Percentiles rank a stretch among this genome's conserved stretches.
Evolutionary conservation across 2,113 vertebrate genomes (phyloP).

Genomic region (Charadrius vociferus): DNA sequence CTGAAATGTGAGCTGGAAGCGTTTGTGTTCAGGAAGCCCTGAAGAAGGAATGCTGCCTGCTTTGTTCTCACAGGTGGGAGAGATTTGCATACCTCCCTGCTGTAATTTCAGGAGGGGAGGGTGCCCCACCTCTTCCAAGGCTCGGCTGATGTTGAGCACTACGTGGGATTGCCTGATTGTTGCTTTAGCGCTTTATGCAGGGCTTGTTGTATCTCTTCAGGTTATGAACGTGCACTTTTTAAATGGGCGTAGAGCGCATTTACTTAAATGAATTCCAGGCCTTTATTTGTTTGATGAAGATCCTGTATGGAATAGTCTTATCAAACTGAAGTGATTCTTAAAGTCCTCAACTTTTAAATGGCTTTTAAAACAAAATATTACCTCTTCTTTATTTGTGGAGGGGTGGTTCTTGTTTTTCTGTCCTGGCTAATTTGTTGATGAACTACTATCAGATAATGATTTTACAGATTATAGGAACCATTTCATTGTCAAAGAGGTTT

Average conservation of each 20-base stretch:
- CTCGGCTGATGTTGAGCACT: background rate
- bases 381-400: background rate
- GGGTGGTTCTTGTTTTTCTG: background rate
- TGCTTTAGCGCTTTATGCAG: background rate
- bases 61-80: conserved; percentile 31
- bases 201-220: background rate
- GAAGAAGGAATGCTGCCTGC: conserved; percentile 30
- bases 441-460: background rate
- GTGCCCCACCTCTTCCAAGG: background rate
- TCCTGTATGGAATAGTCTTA: background rate
- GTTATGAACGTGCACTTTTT: background rate
- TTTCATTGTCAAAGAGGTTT: background rate
- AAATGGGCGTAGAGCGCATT: background rate
- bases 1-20: background rate
- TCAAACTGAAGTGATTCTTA: background rate
- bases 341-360: background rate
- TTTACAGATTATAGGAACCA: background rate
- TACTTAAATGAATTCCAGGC: background rate
- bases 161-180: fast-evolving
- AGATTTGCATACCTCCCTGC: conserved; percentile 37
- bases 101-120: background rate
- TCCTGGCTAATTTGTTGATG: background rate
- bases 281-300: background rate
- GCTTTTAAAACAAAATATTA: background rate
- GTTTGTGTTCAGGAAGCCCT: background rate